A percentile compares a stretch with the other conserved stretches of the same genome.
Conservation (phyloP, 2,888 invertebrate genomes). For the Cataglyphis livida region DNA sequence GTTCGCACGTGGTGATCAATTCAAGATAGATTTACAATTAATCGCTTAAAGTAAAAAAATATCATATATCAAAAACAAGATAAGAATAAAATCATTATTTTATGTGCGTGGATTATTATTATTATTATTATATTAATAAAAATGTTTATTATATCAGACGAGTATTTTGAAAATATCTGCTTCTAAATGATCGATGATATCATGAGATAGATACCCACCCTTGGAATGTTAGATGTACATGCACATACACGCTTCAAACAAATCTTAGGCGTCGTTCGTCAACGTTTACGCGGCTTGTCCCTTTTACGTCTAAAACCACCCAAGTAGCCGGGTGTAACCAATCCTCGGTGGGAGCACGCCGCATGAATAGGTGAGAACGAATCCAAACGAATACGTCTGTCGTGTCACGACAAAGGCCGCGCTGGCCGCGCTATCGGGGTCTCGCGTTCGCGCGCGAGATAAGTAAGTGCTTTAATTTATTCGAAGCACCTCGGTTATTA, state of each 20-base stretch:
- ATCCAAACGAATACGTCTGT: constrained; percentile 72
- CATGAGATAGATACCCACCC: neutral
- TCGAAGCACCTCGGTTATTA: constrained; percentile 84
- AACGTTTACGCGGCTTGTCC: constrained; percentile 36
- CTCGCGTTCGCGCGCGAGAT: constrained; percentile 73
- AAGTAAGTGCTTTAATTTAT: constrained; percentile 84
- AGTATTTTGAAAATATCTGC: neutral
- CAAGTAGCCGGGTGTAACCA: constrained; percentile 73
- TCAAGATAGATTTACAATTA: neutral
- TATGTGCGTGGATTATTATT: neutral
- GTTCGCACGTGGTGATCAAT: constrained; percentile 12
- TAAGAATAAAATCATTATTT: constrained; percentile 3
- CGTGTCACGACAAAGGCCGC: constrained; percentile 72
- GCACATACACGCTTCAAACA: too few species aligned
- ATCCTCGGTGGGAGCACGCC: constrained; percentile 62
- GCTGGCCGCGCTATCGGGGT: constrained; percentile 73
- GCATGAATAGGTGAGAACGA: constrained; percentile 75
- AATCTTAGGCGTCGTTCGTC: constrained; percentile 38
- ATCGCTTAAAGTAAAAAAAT: neutral
- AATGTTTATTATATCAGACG: neutral
- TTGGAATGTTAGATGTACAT: neutral
- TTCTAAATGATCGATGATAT: neutral
- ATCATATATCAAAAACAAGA: neutral
- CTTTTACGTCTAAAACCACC: constrained; percentile 66
- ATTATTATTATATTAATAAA: neutral